Conservation (phyloP, 1,140 invertebrate genomes). For the Lordiphosa mommai region DNA sequence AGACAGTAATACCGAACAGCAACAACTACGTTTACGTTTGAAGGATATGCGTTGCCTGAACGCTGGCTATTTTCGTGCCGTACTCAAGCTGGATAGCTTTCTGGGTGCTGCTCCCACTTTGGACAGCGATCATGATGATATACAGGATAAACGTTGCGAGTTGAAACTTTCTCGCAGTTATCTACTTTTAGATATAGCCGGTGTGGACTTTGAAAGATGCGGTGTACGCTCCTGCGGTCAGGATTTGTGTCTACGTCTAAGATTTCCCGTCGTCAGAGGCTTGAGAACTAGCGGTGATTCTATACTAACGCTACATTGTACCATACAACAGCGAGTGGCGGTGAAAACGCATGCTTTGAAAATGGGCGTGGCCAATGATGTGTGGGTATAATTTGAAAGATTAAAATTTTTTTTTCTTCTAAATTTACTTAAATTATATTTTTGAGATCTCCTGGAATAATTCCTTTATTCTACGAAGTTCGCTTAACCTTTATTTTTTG, state of each 20-base stretch:
- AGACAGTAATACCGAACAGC: slow-evolving; percentile 12
- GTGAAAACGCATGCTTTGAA: slow-evolving; percentile 81
- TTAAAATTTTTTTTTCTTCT: not conserved
- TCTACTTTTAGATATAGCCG: slow-evolving; percentile 59
- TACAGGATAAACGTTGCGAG: slow-evolving; percentile 53
- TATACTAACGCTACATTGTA: slow-evolving; percentile 83
- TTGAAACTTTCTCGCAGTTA: slow-evolving; percentile 52
- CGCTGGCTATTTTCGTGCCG: slow-evolving; percentile 60
- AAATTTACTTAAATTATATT: too few relatives aligned
- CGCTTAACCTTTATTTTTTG: too few relatives aligned
- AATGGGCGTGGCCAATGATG: slow-evolving; percentile 79
- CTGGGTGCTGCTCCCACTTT: slow-evolving; percentile 54
- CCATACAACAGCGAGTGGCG: slow-evolving; percentile 82
- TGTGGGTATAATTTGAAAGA: slow-evolving; percentile 44
- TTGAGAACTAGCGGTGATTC: slow-evolving; percentile 84
- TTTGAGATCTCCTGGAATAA: too few relatives aligned
- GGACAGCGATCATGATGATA: slow-evolving; percentile 56
- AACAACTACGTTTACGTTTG: slow-evolving; percentile 50
- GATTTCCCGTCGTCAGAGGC: slow-evolving; percentile 83
- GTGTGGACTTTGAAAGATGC: slow-evolving; percentile 69
- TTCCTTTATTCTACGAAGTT: too few relatives aligned
- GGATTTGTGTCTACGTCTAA: slow-evolving; percentile 82
- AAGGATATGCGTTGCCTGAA: slow-evolving; percentile 77
- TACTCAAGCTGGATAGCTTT: slow-evolving; percentile 69
- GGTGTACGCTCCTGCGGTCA: slow-evolving; percentile 77